phyloP scores from a whole-genome alignment of 30 jellyfish, hydroid and myxozoan species.

The Hydractinia echinata region DNA sequence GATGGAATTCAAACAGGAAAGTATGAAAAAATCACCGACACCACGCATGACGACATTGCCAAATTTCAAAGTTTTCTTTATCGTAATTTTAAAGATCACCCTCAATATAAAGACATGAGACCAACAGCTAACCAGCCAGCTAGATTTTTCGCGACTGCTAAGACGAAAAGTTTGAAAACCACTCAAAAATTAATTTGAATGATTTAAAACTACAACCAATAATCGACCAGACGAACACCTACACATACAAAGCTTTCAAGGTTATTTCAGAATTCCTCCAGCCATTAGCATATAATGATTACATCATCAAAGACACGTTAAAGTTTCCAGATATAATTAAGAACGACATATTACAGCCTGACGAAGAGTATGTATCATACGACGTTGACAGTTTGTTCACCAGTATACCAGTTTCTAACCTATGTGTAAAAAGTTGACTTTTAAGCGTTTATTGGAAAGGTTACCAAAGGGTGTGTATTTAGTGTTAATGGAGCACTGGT shows the following conservation, averaged over 20 bases:
- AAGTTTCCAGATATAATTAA: too few species aligned
- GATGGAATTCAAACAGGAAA: conserved; percentile 10
- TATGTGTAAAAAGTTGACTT: too few species aligned
- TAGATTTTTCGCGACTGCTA: conserved; percentile 8
- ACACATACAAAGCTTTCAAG: conserved; percentile 1
- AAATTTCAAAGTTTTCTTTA: background rate
- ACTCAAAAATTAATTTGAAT: background rate
- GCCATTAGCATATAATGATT: conserved; percentile 1
- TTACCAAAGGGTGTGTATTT: too few species aligned
- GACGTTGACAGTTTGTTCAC: too few species aligned
- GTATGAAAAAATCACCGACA: background rate
- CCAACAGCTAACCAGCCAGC: conserved; percentile 18
- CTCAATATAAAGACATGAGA: background rate
- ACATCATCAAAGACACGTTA: too few species aligned
- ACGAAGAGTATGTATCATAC: too few species aligned
- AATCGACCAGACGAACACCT: conserved; percentile 3
- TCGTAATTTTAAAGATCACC: background rate
- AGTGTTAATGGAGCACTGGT: too few species aligned
- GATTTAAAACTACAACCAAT: conserved; percentile 6
- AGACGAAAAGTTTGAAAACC: conserved; percentile 14
- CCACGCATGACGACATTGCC: background rate
- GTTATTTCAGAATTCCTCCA: background rate
- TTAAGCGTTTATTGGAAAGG: too few species aligned
- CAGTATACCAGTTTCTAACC: too few species aligned
- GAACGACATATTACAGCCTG: too few species aligned